A percentile compares a stretch with the other conserved stretches of the same genome.
Conservation (phyloP, 2,888 invertebrate species). For the Chrysolina americana region DNA sequence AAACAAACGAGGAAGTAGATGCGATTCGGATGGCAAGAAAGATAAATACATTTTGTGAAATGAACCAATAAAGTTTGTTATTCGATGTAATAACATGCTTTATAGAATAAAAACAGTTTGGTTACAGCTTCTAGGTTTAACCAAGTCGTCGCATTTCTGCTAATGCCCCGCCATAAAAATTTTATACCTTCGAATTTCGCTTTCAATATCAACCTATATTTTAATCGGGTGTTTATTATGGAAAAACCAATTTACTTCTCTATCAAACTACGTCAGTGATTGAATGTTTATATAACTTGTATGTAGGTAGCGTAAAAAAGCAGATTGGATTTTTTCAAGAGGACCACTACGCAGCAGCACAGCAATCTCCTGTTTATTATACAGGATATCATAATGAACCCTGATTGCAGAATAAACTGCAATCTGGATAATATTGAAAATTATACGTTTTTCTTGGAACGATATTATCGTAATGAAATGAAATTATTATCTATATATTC, state of each 20-base stretch:
- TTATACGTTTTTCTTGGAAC: neutral
- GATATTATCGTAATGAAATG: neutral
- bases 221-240: neutral
- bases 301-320: constrained; percentile 8
- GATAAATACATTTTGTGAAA: neutral
- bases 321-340: neutral
- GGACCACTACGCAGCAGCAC: constrained; percentile 7
- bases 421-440: constrained; percentile 19
- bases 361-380: neutral
- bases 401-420: constrained; percentile 15
- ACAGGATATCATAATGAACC: neutral
- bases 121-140: neutral
- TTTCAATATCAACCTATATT: constrained; percentile 7
- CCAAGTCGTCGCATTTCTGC: neutral
- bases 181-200: neutral
- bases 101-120: neutral
- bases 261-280: constrained; percentile 1
- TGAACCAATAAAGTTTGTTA: neutral
- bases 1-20: neutral
- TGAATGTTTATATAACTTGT: neutral
- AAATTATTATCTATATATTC: neutral
- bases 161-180: neutral
- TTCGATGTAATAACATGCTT: neutral
- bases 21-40: neutral
- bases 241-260: constrained; percentile 5